Evolutionary conservation across 2,797 vertebrate genomes (phyloP), one percentile per base, ranked within the genome.

Genomic region (Neosilurus hyrtlii): DNA sequence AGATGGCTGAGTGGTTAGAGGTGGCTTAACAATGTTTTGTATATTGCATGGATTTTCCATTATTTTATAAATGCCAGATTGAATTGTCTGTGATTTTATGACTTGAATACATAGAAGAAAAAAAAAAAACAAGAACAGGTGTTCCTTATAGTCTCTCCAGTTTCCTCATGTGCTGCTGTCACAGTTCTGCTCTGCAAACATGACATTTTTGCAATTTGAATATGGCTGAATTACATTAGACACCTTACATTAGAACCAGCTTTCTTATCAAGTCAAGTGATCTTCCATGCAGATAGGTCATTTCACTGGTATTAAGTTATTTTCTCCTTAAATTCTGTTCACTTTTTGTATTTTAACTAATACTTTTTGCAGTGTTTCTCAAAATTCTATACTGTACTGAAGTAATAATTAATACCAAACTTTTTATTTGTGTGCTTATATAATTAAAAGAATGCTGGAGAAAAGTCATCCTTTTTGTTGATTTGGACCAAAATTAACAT

Each of bases 1-100:
- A 99, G 90, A 98, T 99, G 92, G 97, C 98, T 0, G 97, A 98
- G 91, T 99, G 98, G 98, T 95, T 94, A 0, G 97, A 99, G 97
- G 98, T 97, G 82, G 26, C 90, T 66, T 26, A 70, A 65, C 35
- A 62, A 56, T 62, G 10, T 56, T 26, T 37, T 76, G 18, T 4
- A 0, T 56, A 18, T 56, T 56, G 26, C 72, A 15, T 59, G 15
- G 5, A 37, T 59, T n/a, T 76, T 43, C 18, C 8, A 59, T 59
- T 20, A 75, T 59, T 37, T 54, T 56, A 56, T 30, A 54, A 56
- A 73, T 73, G 51, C 11, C 20, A 9, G 37, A 59, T 20, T 20
- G 15, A 74, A 59, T 37, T 59, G 11, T 74, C 15, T 57, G 24
- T 35, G 16, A 56, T 11, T 74, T 54, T 30, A 62, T 49, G 12